Conservation (phyloP, 2,888 invertebrate genomes). For the Drosophila glabriapex region DNA sequence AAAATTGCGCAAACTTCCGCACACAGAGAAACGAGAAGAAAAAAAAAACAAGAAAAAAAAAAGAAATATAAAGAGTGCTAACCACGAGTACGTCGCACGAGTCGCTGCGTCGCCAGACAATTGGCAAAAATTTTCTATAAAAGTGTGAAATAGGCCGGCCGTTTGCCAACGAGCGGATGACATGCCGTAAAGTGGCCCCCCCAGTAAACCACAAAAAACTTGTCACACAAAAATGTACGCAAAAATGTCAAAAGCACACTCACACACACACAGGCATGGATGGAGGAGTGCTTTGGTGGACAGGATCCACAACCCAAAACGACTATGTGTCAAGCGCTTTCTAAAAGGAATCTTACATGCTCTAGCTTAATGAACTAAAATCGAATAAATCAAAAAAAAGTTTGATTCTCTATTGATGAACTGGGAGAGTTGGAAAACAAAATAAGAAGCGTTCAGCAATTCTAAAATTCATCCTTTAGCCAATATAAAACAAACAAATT, state of each 20-base stretch:
- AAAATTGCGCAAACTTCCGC: conserved; percentile 78
- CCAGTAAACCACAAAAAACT: conserved; percentile 71
- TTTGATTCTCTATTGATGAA: not conserved
- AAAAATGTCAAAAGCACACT: conserved; percentile 68
- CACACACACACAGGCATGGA: not conserved
- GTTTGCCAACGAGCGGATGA: conserved; percentile 52
- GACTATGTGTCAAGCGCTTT: conserved; percentile 17
- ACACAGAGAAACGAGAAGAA: conserved; percentile 24
- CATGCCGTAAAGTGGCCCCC: conserved; percentile 74
- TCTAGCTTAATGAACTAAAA: conserved; percentile 12
- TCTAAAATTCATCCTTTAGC: not conserved
- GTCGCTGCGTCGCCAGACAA: conserved; percentile 69
- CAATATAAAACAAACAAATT: not conserved
- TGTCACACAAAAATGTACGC: conserved; percentile 71
- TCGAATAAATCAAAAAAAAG: not conserved
- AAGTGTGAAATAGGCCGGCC: conserved; percentile 76
- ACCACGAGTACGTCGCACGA: conserved; percentile 56
- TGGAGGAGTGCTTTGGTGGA: not conserved
- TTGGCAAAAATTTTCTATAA: conserved; percentile 77
- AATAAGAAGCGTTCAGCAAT: not conserved
- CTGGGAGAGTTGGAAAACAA: not conserved
- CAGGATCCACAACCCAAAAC: conserved; percentile 20
- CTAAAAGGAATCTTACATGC: conserved; percentile 26
- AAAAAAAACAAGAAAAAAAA: conserved; percentile 1
- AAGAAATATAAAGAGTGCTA: conserved; percentile 16